Percentiles rank a stretch among this genome's conserved stretches.
Conservation (phyloP, 2,113 vertebrate genomes). For the Emberiza fucata region DNA sequence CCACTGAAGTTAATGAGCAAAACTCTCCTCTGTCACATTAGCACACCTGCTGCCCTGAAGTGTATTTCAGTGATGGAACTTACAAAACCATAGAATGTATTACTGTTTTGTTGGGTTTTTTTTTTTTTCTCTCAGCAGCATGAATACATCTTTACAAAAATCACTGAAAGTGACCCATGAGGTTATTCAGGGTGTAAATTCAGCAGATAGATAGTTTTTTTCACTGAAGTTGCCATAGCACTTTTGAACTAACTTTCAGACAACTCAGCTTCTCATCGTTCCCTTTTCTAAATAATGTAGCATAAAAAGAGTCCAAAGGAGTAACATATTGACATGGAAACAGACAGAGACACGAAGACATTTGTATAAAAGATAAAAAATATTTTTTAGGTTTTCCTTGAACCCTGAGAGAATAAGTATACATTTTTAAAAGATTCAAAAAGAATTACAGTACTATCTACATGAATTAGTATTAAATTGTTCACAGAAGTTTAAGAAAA, state of each 20-base stretch:
- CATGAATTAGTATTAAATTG: background rate
- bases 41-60: background rate
- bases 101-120: background rate
- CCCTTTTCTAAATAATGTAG: background rate
- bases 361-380: background rate
- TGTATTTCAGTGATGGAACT: background rate
- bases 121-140: background rate
- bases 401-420: background rate
- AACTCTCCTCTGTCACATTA: background rate
- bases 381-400: background rate
- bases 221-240: background rate
- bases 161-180: background rate
- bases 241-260: background rate
- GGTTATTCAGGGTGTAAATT: background rate
- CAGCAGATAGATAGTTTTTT: background rate
- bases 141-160: background rate
- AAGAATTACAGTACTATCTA: background rate
- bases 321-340: background rate
- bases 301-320: background rate
- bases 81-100: background rate
- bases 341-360: background rate
- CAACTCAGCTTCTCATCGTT: background rate
- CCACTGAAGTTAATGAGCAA: constrained; percentile 4
- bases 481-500: background rate
- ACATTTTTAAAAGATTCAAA: background rate